These are phyloP conservation scores for Seriola dumerili DNA, from an alignment of 2,113 vertebrate genomes.

Conservation along the genomic window DNA sequence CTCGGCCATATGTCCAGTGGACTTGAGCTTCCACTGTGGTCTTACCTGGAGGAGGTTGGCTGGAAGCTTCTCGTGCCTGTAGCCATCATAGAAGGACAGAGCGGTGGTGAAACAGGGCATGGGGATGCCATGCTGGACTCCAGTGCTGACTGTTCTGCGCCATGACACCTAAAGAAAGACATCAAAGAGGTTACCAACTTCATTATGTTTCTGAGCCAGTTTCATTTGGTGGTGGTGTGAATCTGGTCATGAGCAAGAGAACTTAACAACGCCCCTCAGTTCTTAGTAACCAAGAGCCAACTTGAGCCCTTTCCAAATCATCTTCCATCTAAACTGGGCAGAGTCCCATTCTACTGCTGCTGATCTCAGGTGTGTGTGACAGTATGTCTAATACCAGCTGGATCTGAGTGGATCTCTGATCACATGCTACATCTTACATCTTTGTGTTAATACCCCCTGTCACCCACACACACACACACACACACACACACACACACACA, in stretches of 20 bases:
- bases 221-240: not conserved
- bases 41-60: conserved; percentile 97
- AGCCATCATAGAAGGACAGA: conserved; percentile 96
- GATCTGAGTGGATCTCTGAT: not conserved
- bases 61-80: conserved; percentile 91
- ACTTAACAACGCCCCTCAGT: not conserved
- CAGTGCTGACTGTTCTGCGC: conserved; percentile 89
- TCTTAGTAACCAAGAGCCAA: not conserved
- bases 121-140: conserved; percentile 93
- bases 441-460: not conserved
- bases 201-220: not conserved
- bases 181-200: not conserved
- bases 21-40: not conserved
- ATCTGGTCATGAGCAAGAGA: not conserved
- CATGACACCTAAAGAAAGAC: conserved; percentile 89
- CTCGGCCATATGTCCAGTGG: conserved; percentile 33
- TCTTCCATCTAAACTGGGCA: not conserved
- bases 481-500: no score
- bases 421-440: not conserved
- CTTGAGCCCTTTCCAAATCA: not conserved
- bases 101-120: conserved; percentile 98
- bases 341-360: not conserved
- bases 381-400: not conserved
- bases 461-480: no score
- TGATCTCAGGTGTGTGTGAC: not conserved